Percentiles rank a stretch among this genome's conserved stretches.
phyloP scores from a whole-genome alignment of 2,113 vertebrate species.

The Monarcha castaneiventris region DNA sequence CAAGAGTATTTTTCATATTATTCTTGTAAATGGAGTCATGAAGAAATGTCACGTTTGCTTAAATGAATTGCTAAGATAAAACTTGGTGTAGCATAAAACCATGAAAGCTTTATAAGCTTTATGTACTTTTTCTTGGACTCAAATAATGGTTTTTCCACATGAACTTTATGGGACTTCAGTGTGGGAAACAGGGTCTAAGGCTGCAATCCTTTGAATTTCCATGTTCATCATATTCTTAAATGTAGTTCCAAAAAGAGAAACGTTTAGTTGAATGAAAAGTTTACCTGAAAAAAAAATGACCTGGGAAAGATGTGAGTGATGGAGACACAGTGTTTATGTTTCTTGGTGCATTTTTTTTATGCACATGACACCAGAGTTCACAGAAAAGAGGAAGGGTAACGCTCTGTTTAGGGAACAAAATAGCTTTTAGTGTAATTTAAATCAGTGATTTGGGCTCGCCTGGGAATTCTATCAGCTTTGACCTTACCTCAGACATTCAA shows the following conservation, averaged over 20 bases:
- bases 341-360: neutral
- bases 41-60: neutral
- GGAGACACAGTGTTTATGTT: neutral
- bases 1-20: neutral
- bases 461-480: neutral
- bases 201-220: neutral
- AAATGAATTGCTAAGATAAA: neutral
- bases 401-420: neutral
- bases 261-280: fast-evolving
- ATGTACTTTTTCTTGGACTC: neutral
- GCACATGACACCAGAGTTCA: neutral
- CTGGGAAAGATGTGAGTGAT: neutral
- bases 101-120: neutral
- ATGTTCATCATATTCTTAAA: neutral
- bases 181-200: neutral
- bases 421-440: neutral
- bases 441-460: neutral
- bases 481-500: neutral
- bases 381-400: neutral
- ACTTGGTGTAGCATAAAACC: neutral
- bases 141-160: neutral
- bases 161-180: neutral
- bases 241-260: neutral
- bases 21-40: neutral
- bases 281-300: neutral